A percentile compares a stretch with the other conserved stretches of the same genome.
phyloP scores from a whole-genome alignment of 30 jellyfish, hydroid and myxozoan species.

The Mastigias papua region DNA sequence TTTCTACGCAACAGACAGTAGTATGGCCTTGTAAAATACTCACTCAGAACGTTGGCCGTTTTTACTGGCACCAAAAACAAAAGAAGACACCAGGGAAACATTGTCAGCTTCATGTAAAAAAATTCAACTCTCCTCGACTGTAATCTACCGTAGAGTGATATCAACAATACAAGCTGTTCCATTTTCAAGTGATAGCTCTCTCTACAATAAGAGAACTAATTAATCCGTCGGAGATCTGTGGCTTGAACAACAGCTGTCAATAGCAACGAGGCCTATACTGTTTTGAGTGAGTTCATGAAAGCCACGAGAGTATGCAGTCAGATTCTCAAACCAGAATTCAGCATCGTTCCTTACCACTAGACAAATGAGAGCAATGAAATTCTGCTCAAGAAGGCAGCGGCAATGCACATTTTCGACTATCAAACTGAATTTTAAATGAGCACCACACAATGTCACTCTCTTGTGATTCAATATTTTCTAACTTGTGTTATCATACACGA shows the following conservation, averaged over 20 bases:
- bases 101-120: neutral
- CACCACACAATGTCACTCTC: too few species aligned
- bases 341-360: slow-evolving; percentile 1
- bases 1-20: neutral
- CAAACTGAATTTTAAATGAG: too few species aligned
- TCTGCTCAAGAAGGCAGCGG: neutral
- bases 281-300: neutral
- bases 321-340: slow-evolving; percentile 3
- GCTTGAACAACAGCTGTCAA: slow-evolving; percentile 12
- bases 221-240: slow-evolving; percentile 20
- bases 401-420: neutral
- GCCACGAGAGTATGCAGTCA: slow-evolving; percentile 6
- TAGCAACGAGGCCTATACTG: slow-evolving; percentile 18
- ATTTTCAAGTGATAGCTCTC: neutral
- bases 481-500: too few species aligned
- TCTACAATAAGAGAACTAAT: neutral
- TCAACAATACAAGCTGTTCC: neutral
- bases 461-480: too few species aligned
- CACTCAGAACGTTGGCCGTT: neutral
- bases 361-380: neutral
- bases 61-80: neutral
- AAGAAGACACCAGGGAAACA: neutral
- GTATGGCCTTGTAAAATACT: neutral
- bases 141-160: neutral
- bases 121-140: neutral